Percentiles rank a stretch among this genome's conserved stretches.
Conservation (phyloP, 2,113 vertebrate genomes). For the Salminus brasiliensis region DNA sequence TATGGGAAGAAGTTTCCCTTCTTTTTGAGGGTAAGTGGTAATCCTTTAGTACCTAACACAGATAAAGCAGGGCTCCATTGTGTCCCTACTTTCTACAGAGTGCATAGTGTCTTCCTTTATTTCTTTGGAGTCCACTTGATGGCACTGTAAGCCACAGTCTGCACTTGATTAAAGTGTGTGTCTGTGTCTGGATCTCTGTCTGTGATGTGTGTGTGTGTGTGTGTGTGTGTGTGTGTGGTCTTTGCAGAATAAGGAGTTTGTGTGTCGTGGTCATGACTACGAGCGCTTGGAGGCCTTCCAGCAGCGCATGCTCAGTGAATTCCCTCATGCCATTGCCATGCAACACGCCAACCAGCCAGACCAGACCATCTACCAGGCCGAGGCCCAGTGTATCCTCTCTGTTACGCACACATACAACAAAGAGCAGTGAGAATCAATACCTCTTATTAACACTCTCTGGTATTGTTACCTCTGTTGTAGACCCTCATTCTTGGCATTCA, state of each 20-base stretch:
- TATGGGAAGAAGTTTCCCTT: conserved; percentile 99
- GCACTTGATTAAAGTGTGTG: not conserved
- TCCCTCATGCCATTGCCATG: conserved; percentile 98
- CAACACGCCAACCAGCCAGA: conserved; percentile 98
- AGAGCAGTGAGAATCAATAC: no score
- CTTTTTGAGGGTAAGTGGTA: conserved; percentile 90
- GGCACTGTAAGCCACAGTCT: conserved; percentile 64
- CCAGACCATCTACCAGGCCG: conserved; percentile 98
- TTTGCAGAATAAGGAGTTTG: conserved; percentile 97
- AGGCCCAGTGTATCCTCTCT: conserved; percentile 94
- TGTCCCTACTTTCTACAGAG: not conserved
- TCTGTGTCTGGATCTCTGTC: conserved; percentile 23
- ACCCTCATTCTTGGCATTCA: not conserved
- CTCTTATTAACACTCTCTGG: not conserved
- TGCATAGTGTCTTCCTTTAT: not conserved
- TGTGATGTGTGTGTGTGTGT: conserved; percentile 12
- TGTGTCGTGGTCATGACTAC: conserved; percentile 98
- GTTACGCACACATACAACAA: not conserved
- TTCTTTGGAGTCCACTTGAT: conserved; percentile 66
- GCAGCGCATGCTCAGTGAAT: conserved; percentile 98
- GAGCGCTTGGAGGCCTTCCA: conserved; percentile 98
- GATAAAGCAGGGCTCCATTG: not conserved
- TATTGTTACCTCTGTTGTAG: not conserved
- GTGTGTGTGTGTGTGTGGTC: conserved; percentile 18
- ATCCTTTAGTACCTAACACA: not conserved